A percentile compares a stretch with the other conserved stretches of the same genome.
These are phyloP conservation scores for Chloroclystis v-ata DNA, from an alignment of 2,888 invertebrate genomes.

Conservation along the genomic window DNA sequence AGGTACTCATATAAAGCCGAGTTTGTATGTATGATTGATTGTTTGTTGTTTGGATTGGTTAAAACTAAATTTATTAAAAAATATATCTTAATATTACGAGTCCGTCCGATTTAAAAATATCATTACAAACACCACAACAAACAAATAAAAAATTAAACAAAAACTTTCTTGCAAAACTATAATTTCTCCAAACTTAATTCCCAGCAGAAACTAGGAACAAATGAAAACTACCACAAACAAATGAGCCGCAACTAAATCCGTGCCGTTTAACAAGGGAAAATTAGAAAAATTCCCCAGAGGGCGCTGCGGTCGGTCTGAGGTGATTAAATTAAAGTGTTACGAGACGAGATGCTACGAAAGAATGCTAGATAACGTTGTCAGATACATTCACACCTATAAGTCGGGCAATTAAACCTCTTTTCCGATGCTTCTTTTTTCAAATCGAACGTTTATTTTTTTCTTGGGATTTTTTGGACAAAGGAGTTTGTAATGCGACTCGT, in stretches of 20 bases:
- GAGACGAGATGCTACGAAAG: constrained; percentile 21
- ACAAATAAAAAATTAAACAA: too few species aligned
- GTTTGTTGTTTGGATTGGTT: too few species aligned
- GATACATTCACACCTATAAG: neutral
- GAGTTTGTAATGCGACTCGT: too few species aligned
- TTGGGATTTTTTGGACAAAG: too few species aligned
- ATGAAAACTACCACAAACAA: constrained; percentile 36
- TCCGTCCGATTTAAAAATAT: too few species aligned
- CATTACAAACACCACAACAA: too few species aligned
- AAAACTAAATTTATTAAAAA: too few species aligned
- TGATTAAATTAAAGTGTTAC: constrained; percentile 34
- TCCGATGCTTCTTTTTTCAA: neutral
- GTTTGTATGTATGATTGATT: too few species aligned
- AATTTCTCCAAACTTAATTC: constrained; percentile 11
- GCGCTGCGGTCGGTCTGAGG: constrained; percentile 25
- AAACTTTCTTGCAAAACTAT: neutral
- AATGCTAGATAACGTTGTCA: constrained; percentile 20
- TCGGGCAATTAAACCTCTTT: neutral
- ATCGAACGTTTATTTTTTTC: neutral
- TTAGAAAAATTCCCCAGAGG: constrained; percentile 42
- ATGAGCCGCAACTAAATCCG: constrained; percentile 35
- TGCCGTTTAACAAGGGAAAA: constrained; percentile 38
- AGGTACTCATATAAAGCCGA: too few species aligned
- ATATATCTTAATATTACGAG: too few species aligned
- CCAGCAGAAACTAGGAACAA: constrained; percentile 20